Base-by-base conservation (phyloP, 2,797 vertebrate species). In the Malacoctenus gilli region DNA sequence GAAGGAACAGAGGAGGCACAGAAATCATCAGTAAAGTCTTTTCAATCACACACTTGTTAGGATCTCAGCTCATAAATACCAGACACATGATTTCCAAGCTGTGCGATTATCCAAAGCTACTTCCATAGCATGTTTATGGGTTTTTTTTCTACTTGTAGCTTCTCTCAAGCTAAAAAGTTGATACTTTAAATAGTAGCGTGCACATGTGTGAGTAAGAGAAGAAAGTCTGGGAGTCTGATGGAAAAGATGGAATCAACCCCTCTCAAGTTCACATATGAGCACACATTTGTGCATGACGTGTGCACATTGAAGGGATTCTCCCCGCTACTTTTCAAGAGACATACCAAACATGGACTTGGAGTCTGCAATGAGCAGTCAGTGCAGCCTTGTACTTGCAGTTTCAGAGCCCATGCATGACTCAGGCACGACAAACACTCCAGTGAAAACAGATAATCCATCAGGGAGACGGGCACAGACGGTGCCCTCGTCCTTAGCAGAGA, bases 311-410 rank as follows among this genome's bases (percentile, higher is more conserved):
- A 72, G 73, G 67, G 60, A 54, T 62, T 53, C 12, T 44, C 65
- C 31, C 37, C 46, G 38, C 42, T 41, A 35, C 3, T 28, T 20
- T 16, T 75, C 47, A 54, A 12, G 66, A 81, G 61, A 77, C 74
- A 66, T 57, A 77, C 82, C 82, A 88, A 85, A 87, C 74, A 83
- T 83, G 74, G 84, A 61, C 61, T 74, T 47, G 47, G 39, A 22
- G 56, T 66, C 52, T 68, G 62, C 23, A 55, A 76, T 71, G 51
- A 62, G 1, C 14, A 3, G 42, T 62, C 35, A 47, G 35, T 63
- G 42, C 65, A 65, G 63, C 53, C 36, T 53, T 47, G 56, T 48
- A 30, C 52, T 62, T 23, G 16, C 12, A 44, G 22, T 65, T 74
- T 41, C n/a, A 37, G 14, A 59, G 23, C 5, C 0, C 54, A 48